These are phyloP conservation scores for Accipiter virgatus DNA, from an alignment of 2,113 vertebrate genomes.

Conservation along the genomic window DNA sequence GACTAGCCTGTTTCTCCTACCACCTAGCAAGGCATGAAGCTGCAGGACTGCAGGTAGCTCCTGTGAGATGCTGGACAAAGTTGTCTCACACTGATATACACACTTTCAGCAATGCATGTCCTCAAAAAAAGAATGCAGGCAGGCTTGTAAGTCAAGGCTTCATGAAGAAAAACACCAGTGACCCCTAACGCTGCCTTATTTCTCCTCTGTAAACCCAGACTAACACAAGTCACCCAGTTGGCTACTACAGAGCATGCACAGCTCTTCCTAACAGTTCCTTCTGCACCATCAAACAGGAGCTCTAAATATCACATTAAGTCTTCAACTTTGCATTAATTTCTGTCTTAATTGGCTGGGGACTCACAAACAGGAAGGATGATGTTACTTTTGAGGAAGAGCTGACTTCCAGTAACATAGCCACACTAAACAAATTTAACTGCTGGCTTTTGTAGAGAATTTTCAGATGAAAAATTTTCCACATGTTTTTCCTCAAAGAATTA, in stretches of 20 bases:
- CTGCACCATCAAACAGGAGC: background rate
- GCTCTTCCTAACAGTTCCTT: background rate
- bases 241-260: background rate
- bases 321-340: background rate
- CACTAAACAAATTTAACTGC: background rate
- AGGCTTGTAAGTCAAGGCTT: background rate
- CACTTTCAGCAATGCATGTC: background rate
- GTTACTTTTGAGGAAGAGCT: background rate
- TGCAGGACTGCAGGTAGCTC: background rate
- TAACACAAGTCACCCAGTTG: background rate
- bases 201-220: background rate
- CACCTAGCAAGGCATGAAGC: background rate
- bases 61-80: background rate
- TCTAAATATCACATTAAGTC: background rate
- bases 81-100: background rate
- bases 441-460: background rate
- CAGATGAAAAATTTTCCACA: accelerated
- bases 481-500: background rate
- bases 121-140: background rate
- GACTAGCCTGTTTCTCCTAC: background rate
- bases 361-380: background rate
- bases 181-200: background rate
- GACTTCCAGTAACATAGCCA: background rate
- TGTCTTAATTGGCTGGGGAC: background rate
- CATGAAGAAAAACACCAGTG: background rate